phyloP scores from a whole-genome alignment of 2,797 vertebrate genomes.

The Thaleichthys pacificus region DNA sequence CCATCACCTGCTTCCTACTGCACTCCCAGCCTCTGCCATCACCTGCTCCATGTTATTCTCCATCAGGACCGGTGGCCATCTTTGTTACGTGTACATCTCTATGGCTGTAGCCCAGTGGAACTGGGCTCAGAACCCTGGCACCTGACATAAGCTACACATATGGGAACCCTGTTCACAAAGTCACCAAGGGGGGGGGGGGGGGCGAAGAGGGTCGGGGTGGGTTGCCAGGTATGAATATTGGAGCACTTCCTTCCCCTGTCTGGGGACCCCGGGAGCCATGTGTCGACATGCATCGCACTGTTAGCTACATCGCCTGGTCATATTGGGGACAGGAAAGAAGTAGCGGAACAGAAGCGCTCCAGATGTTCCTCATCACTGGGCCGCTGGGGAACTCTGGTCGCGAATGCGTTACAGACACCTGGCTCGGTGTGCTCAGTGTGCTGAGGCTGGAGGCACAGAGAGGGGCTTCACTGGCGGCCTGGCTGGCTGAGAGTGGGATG shows the following conservation, averaged over 20 bases:
- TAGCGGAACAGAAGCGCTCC: conserved; percentile 79
- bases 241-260: conserved; percentile 65
- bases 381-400: conserved; percentile 78
- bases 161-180: conserved; percentile 60
- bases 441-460: conserved; percentile 18
- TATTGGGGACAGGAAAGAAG: conserved; percentile 79
- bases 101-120: not conserved
- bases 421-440: conserved; percentile 65
- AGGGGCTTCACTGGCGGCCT: conserved; percentile 57
- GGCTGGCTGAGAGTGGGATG: conserved; percentile 37
- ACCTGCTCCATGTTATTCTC: not conserved
- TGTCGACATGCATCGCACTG: conserved; percentile 79
- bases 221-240: conserved; percentile 67
- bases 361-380: conserved; percentile 82
- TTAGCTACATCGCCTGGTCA: conserved; percentile 81
- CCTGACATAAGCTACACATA: conserved; percentile 63
- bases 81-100: conserved; percentile 38
- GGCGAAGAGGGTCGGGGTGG: conserved; percentile 37
- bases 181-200: conserved; percentile 42
- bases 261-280: conserved; percentile 76
- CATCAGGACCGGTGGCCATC: conserved; percentile 25
- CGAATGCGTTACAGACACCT: conserved; percentile 68
- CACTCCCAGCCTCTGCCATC: too few species aligned
- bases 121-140: conserved; percentile 48
- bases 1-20: too few species aligned